Conservation (phyloP, 2,888 invertebrate species). For the Platycheirus rosarum region DNA sequence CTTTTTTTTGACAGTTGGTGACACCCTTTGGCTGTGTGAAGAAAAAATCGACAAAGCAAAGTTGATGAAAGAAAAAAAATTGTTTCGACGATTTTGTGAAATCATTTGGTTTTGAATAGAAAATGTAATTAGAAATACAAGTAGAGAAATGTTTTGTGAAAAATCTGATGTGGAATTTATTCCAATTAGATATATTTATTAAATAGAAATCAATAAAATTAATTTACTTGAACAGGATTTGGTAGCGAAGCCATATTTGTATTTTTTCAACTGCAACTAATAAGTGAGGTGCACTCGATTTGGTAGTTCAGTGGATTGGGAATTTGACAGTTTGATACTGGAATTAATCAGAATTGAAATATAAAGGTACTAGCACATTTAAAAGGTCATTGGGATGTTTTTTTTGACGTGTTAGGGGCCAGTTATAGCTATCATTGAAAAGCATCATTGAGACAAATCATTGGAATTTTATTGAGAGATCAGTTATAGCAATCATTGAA, state of each 20-base stretch:
- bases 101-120: conserved; percentile 12
- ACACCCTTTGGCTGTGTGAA: conserved; percentile 56
- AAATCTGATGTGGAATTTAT: conserved; percentile 17
- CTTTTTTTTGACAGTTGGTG: conserved; percentile 71
- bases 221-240: conserved; percentile 66
- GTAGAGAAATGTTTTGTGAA: neutral
- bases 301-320: conserved; percentile 33
- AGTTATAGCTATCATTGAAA: no score
- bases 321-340: neutral
- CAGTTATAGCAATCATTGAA: no score
- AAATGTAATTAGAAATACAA: neutral
- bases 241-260: conserved; percentile 74
- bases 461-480: no score
- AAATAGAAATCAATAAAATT: conserved; percentile 63
- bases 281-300: conserved; percentile 43
- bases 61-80: conserved; percentile 16
- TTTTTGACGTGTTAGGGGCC: no score
- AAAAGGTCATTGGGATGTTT: no score
- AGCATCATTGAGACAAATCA: no score
- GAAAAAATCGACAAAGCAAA: conserved; percentile 51
- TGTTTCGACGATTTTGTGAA: conserved; percentile 40
- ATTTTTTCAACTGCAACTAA: conserved; percentile 71
- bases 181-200: conserved; percentile 30
- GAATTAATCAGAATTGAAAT: neutral
- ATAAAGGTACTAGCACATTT: neutral